Base-by-base conservation (phyloP, 1,140 invertebrate species). In the Drosophila oshimai region DNA sequence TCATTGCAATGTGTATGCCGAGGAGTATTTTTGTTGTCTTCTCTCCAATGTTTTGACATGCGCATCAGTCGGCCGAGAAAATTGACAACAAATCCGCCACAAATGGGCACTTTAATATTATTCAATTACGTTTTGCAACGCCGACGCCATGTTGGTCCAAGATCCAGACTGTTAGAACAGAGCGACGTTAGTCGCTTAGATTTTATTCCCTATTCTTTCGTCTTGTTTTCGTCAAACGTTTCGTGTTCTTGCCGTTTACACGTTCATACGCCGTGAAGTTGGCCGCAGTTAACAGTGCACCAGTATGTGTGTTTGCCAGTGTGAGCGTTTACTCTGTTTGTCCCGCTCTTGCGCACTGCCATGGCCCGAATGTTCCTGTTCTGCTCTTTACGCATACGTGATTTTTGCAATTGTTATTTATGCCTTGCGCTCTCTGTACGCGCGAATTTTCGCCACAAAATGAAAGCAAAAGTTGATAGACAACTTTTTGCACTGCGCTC, bases 391-490 rank as follows among this genome's bases (percentile, higher is more conserved):
- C 75, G 65, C 79, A 84, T 87, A 87, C 69, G 83, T 87, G 83
- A 87, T 87, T 87, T 75, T 65, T 74, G 71, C 60, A 74, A 68
- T 74, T 74, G 45, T 74, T 74, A 57, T 74, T 74, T 80, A 76
- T 76, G 42, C 44, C 68, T 74, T 37, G 80, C 58, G 47, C 69
- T 36, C 69, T 36, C 49, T 69, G 51, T 83, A 73, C 61, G 65
- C 68, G 68, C 45, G 58, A 76, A 76, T 86, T 86, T 88, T 88
- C 60, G 69, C 83, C 55, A 77, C 76, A 87, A 86, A 87, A 87
- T 80, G 86, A 89, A 89, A 89, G 86, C 86, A 89, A 89, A 89
- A 89, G 86, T 89, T 89, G 86, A 87, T 69, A 84, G 67, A 86
- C 86, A 74, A 81, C 76, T 86, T 81, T 80, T 70, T 58, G 31